These are phyloP conservation scores for Centroberyx gerrardi DNA, from an alignment of 2,797 vertebrate species.

Conservation along the genomic window DNA sequence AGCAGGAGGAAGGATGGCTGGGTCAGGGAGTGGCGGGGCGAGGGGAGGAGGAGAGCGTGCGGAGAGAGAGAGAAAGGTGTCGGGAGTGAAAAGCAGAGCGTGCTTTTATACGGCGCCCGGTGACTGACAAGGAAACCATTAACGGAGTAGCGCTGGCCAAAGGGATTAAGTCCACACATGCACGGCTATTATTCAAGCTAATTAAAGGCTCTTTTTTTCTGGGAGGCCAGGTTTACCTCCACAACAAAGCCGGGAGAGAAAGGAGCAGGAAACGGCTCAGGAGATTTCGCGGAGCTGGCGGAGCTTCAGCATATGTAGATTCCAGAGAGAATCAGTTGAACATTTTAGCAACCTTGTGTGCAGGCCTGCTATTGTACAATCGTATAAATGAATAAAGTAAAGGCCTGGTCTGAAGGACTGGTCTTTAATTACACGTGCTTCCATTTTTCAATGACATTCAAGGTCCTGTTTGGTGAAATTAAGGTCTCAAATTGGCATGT, in stretches of 20 bases:
- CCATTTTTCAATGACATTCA: neutral
- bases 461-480: too few species aligned
- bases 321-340: conserved; percentile 65
- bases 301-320: conserved; percentile 71
- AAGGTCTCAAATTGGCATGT: too few species aligned
- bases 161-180: conserved; percentile 88
- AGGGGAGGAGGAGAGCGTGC: conserved; percentile 45
- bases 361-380: conserved; percentile 25
- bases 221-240: conserved; percentile 81
- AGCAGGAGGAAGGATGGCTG: conserved; percentile 70
- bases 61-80: conserved; percentile 78
- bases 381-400: conserved; percentile 47
- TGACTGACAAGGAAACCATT: conserved; percentile 90
- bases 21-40: conserved; percentile 55
- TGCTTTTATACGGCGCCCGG: conserved; percentile 82
- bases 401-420: conserved; percentile 22
- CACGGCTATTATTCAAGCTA: conserved; percentile 88
- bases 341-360: conserved; percentile 54
- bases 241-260: conserved; percentile 83
- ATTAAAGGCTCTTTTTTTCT: conserved; percentile 84
- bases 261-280: conserved; percentile 83
- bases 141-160: conserved; percentile 79
- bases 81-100: conserved; percentile 82
- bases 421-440: conserved; percentile 18
- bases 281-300: conserved; percentile 76